Evolutionary conservation across 1,140 invertebrate genomes (phyloP).

Genomic region (Contarinia nasturtii): DNA sequence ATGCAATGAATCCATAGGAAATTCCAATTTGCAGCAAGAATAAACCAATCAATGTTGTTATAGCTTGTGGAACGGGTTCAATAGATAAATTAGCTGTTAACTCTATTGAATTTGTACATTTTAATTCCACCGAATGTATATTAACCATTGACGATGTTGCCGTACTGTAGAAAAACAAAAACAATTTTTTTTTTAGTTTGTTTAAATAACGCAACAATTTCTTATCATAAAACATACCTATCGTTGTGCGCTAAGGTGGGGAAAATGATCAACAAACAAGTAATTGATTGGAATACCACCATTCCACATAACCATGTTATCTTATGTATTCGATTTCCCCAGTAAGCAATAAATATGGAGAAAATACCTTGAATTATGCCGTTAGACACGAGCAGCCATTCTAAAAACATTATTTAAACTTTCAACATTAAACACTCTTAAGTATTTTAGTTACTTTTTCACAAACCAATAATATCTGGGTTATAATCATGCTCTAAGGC

Average conservation of each 20-base stretch:
- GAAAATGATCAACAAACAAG: conserved; percentile 31
- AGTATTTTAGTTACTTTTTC: too few species aligned
- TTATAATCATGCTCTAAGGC: conserved; percentile 28
- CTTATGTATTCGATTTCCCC: conserved; percentile 36
- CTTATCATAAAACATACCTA: conserved; percentile 6
- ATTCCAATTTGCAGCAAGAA: conserved; percentile 35
- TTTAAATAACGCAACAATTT: background rate
- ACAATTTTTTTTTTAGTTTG: background rate
- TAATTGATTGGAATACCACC: conserved; percentile 31
- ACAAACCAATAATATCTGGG: conserved; percentile 29
- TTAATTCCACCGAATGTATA: background rate
- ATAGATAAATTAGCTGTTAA: background rate
- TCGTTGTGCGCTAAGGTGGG: conserved; percentile 28
- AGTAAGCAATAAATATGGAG: conserved; percentile 32
- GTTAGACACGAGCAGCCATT: conserved; percentile 33
- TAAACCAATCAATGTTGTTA: conserved; percentile 26
- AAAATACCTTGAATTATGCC: conserved; percentile 31
- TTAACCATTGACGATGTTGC: background rate
- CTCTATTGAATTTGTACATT: background rate
- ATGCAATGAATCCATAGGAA: conserved; percentile 36
- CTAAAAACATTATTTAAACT: conserved; percentile 27
- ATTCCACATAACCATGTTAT: conserved; percentile 35
- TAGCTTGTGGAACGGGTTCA: background rate
- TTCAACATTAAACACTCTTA: too few species aligned
- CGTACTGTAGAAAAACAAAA: background rate